These are phyloP conservation scores for Spheniscus humboldti DNA, from an alignment of 2,797 vertebrate species.

Conservation along the genomic window DNA sequence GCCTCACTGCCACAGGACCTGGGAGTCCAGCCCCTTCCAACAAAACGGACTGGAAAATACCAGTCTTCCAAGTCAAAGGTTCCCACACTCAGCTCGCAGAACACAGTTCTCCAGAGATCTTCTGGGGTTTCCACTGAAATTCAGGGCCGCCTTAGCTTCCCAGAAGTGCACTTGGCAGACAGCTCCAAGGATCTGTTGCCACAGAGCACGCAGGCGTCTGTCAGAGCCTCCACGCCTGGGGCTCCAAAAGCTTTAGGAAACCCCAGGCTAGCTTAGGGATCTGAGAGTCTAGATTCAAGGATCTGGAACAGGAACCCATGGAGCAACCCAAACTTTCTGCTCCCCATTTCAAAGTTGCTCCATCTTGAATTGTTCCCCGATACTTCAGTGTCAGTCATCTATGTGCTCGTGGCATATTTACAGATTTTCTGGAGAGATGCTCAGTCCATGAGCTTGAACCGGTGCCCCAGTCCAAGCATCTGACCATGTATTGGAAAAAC, in stretches of 20 bases:
- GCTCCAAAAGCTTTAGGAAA: neutral
- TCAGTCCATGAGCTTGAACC: neutral
- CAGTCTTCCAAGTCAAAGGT: neutral
- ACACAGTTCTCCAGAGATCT: neutral
- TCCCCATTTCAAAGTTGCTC: neutral
- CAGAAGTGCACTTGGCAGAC: neutral
- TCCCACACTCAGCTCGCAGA: neutral
- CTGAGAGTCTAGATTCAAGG: neutral
- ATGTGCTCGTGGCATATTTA: neutral
- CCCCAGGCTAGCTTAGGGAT: neutral
- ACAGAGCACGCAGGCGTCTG: neutral
- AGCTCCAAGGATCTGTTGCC: neutral
- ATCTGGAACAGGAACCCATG: neutral
- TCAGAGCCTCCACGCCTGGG: neutral
- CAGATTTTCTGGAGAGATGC: neutral
- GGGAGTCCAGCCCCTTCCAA: neutral
- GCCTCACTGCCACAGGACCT: neutral
- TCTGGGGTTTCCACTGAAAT: neutral
- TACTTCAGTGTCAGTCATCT: neutral
- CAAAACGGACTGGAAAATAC: neutral
- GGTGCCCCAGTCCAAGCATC: neutral
- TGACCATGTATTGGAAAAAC: constrained; percentile 13
- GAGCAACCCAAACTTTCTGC: neutral
- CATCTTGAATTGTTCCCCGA: neutral
- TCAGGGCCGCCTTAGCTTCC: neutral